phyloP scores from a whole-genome alignment of 2,888 invertebrate species.

The Schrankia costaestrigalis region DNA sequence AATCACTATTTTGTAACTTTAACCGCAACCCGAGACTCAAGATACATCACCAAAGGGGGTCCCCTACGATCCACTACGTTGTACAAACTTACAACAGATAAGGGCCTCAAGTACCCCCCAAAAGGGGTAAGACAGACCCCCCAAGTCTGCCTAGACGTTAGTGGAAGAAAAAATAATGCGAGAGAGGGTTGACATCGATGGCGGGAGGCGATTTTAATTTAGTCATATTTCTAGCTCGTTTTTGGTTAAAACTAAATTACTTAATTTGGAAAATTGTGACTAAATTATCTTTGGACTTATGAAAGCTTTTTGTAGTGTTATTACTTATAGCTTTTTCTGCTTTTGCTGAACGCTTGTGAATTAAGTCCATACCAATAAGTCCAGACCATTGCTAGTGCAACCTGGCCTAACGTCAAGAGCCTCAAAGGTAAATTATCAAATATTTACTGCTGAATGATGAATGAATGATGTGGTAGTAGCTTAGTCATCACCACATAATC shows the following conservation, averaged over 20 bases:
- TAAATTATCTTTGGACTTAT: too few relatives aligned
- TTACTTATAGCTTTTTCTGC: too few relatives aligned
- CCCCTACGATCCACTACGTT: slow-evolving; percentile 77
- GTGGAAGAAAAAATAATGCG: slow-evolving; percentile 73
- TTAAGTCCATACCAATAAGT: too few relatives aligned
- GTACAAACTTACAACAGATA: slow-evolving; percentile 79
- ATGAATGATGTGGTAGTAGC: too few relatives aligned
- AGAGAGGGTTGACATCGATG: slow-evolving; percentile 45
- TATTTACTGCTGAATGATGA: too few relatives aligned
- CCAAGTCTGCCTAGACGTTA: slow-evolving; percentile 68
- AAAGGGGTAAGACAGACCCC: slow-evolving; percentile 78
- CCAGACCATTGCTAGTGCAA: too few relatives aligned
- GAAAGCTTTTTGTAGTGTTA: too few relatives aligned
- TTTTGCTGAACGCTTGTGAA: too few relatives aligned
- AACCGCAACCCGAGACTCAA: slow-evolving; percentile 64
- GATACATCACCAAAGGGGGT: slow-evolving; percentile 74
- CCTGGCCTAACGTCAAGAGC: too few relatives aligned
- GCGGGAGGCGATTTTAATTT: slow-evolving; percentile 28
- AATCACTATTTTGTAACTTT: slow-evolving; percentile 23
- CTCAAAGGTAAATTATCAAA: too few relatives aligned
- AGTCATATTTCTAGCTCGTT: slow-evolving; percentile 30
- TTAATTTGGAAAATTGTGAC: too few relatives aligned
- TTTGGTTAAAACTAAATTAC: slow-evolving; percentile 21
- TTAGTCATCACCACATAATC: too few relatives aligned
- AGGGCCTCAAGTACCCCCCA: slow-evolving; percentile 77